phyloP scores from a whole-genome alignment of 2,888 invertebrate genomes.

The Sialis fuliginosa region DNA sequence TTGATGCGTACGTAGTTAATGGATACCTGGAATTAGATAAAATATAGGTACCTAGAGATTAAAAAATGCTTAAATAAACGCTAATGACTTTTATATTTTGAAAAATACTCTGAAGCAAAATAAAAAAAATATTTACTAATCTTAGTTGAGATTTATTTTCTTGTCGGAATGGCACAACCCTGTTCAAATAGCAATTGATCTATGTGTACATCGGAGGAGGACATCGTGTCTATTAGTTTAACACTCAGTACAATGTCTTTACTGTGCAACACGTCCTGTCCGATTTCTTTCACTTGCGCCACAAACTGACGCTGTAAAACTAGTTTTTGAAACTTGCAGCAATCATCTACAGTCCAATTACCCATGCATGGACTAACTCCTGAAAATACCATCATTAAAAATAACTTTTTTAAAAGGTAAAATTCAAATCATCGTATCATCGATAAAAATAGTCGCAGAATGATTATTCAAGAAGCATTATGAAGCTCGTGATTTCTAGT shows the following conservation, averaged over 20 bases:
- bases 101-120: neutral
- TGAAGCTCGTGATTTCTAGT: too few relatives aligned
- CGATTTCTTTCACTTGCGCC: slow-evolving; percentile 43
- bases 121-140: neutral
- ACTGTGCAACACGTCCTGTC: slow-evolving; percentile 39
- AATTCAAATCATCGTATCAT: too few relatives aligned
- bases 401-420: neutral
- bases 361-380: slow-evolving; percentile 31
- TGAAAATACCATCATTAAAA: slow-evolving; percentile 14
- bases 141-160: neutral
- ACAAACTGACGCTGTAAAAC: slow-evolving; percentile 53
- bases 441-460: too few relatives aligned
- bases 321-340: slow-evolving; percentile 50
- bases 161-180: slow-evolving; percentile 21
- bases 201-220: slow-evolving; percentile 45
- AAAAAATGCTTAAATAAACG: neutral
- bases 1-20: neutral
- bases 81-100: neutral
- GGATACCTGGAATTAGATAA: neutral
- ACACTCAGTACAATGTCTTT: slow-evolving; percentile 44
- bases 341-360: slow-evolving; percentile 58
- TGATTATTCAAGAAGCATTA: too few relatives aligned
- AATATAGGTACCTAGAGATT: neutral
- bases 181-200: slow-evolving; percentile 44
- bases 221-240: slow-evolving; percentile 47